Percentiles rank a stretch among this genome's conserved stretches.
These are phyloP conservation scores for Teleopsis dalmanni DNA, from an alignment of 1,140 invertebrate genomes.

Conservation along the genomic window DNA sequence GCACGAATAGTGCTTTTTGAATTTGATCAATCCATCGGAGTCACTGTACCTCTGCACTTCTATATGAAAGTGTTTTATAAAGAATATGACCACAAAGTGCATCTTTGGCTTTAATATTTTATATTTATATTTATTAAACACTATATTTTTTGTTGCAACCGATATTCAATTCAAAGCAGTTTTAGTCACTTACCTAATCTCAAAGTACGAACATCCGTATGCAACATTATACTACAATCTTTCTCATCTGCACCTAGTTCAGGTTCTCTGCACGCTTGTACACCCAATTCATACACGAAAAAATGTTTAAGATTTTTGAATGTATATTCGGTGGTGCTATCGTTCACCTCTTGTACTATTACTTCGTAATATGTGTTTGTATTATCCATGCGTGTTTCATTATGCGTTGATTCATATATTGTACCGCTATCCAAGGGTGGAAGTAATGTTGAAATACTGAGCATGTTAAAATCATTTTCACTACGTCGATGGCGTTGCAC, in stretches of 20 bases:
- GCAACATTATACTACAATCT: slow-evolving; percentile 18
- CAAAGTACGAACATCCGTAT: slow-evolving; percentile 18
- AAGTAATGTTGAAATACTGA: too few relatives aligned
- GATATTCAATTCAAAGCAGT: too few relatives aligned
- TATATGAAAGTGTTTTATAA: too few relatives aligned
- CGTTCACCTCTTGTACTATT: slow-evolving; percentile 15
- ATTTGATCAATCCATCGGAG: too few relatives aligned
- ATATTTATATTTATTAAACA: too few relatives aligned
- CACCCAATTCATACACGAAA: slow-evolving; percentile 60
- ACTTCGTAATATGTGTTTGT: slow-evolving; percentile 15
- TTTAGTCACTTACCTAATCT: slow-evolving; percentile 21
- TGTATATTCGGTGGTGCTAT: slow-evolving; percentile 42
- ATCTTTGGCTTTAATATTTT: too few relatives aligned
- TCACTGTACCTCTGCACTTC: too few relatives aligned
- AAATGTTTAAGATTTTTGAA: slow-evolving; percentile 64
- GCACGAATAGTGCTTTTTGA: too few relatives aligned
- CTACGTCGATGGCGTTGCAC: neutral
- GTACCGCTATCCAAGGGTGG: slow-evolving; percentile 15
- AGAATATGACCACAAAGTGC: too few relatives aligned
- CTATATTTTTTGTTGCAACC: too few relatives aligned
- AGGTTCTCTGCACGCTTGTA: slow-evolving; percentile 61
- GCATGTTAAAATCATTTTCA: slow-evolving; percentile 2
- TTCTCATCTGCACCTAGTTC: slow-evolving; percentile 16
- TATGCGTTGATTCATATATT: neutral
- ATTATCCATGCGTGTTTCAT: slow-evolving; percentile 16